These are phyloP conservation scores for Phaedon cochleariae DNA, from an alignment of 2,888 invertebrate genomes.

Conservation along the genomic window DNA sequence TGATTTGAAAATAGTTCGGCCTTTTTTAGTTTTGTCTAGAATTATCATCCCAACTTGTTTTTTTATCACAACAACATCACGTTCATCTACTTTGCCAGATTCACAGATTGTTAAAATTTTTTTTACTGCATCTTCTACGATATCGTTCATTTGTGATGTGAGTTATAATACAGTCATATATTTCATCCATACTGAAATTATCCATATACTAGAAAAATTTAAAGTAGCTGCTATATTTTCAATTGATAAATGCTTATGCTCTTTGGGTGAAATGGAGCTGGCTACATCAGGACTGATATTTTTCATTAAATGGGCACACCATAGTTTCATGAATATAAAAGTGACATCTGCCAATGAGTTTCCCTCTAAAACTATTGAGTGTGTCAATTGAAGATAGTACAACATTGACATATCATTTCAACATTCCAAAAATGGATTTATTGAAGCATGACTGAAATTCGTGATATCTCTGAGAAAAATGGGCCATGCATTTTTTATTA, in stretches of 20 bases:
- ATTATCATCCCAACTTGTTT: no score
- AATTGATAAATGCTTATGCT: constrained; percentile 1
- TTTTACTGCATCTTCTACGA: no score
- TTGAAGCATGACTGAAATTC: neutral
- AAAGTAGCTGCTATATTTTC: neutral
- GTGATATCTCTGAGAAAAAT: constrained; percentile 5
- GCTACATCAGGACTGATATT: neutral
- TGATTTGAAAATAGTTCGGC: neutral
- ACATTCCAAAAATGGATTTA: neutral
- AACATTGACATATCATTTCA: neutral
- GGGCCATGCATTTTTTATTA: neutral
- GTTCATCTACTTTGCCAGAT: no score
- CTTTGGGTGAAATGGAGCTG: neutral
- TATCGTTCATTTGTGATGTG: neutral
- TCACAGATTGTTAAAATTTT: no score
- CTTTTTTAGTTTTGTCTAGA: no score
- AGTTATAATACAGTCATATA: neutral
- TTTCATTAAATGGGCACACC: constrained; percentile 4
- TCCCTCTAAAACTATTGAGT: neutral
- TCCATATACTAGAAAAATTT: neutral
- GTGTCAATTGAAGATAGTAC: neutral
- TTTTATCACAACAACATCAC: no score
- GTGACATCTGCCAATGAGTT: neutral
- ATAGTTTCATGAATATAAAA: neutral
- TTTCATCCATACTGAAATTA: neutral